Evolutionary conservation across 1,140 invertebrate species (phyloP).

Genomic region (Drosophila malerkotliana): DNA sequence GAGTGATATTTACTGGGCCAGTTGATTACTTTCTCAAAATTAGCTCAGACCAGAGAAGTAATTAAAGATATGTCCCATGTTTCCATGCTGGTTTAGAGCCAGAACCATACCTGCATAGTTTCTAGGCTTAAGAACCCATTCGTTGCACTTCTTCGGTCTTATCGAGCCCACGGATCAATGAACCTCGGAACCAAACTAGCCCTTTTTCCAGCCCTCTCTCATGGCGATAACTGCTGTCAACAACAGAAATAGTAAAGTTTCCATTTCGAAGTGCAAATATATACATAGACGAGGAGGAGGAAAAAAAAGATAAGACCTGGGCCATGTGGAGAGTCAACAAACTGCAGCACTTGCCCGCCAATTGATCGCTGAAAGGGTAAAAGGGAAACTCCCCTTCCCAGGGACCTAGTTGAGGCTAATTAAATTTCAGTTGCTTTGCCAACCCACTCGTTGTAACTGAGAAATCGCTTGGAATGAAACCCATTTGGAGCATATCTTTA

Average conservation of each 20-base stretch:
- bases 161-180: slow-evolving; percentile 70
- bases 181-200: slow-evolving; percentile 57
- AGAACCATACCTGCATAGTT: slow-evolving; percentile 2
- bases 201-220: slow-evolving; percentile 22
- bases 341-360: slow-evolving; percentile 58
- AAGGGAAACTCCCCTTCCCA: not conserved
- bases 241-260: slow-evolving; percentile 46
- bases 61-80: not conserved
- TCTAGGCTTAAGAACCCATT: slow-evolving; percentile 22
- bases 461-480: slow-evolving; percentile 52
- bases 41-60: not conserved
- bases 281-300: not conserved
- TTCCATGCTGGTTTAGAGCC: not conserved
- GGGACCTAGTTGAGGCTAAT: slow-evolving; percentile 69
- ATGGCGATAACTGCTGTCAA: slow-evolving; percentile 51
- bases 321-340: slow-evolving; percentile 50
- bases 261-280: slow-evolving; percentile 49
- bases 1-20: slow-evolving; percentile 13
- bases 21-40: slow-evolving; percentile 5
- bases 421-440: slow-evolving; percentile 53
- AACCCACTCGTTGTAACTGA: slow-evolving; percentile 24
- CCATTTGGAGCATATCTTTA: slow-evolving; percentile 75
- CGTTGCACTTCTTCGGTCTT: slow-evolving; percentile 22
- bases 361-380: slow-evolving; percentile 51
- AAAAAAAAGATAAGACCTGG: slow-evolving; percentile 38